phyloP scores from a whole-genome alignment of 2,797 vertebrate species.

The Chloroceryle amazona region DNA sequence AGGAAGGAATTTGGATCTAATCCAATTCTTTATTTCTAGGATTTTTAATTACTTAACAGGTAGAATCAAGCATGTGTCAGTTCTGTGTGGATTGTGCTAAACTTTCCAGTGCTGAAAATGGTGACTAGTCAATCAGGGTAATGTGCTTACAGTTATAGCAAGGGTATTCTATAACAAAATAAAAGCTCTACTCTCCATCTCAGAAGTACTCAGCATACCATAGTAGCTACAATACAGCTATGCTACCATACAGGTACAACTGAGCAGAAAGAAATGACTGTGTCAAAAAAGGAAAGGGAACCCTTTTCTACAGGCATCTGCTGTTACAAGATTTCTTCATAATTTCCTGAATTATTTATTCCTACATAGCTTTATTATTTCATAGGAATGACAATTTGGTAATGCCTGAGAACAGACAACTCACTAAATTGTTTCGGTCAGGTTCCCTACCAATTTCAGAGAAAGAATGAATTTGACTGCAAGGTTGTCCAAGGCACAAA shows the following conservation, averaged over 20 bases:
- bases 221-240: neutral
- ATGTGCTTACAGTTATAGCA: neutral
- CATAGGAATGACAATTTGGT: neutral
- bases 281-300: neutral
- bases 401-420: neutral
- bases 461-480: neutral
- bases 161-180: neutral
- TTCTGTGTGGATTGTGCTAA: neutral
- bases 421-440: neutral
- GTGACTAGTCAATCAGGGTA: neutral
- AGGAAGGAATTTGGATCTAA: neutral
- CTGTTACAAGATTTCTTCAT: neutral
- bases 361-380: neutral
- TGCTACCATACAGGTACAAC: accelerated
- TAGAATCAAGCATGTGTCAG: neutral
- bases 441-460: neutral
- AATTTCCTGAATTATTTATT: neutral
- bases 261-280: neutral
- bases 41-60: neutral
- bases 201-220: neutral
- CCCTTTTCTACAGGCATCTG: neutral
- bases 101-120: neutral
- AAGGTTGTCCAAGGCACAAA: neutral
- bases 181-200: neutral
- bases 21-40: conserved; percentile 1